phyloP scores from a whole-genome alignment of 2,888 invertebrate genomes.

The Anorthoa munda region DNA sequence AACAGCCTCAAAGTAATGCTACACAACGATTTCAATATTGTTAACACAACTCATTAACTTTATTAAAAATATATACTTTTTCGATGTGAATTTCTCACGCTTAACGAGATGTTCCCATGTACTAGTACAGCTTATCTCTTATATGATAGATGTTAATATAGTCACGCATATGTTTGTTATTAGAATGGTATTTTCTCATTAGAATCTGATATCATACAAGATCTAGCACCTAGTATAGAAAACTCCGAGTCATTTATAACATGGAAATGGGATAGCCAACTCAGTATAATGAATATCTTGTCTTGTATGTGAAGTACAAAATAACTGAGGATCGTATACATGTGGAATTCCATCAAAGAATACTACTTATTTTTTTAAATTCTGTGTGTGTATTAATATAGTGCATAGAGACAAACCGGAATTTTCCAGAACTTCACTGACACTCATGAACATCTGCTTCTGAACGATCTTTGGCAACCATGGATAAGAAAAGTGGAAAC shows the following conservation, averaged over 20 bases:
- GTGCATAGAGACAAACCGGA: too few relatives aligned
- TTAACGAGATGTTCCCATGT: conserved; percentile 49
- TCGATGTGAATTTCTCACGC: conserved; percentile 56
- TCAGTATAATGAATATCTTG: neutral
- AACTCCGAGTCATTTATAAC: conserved; percentile 16
- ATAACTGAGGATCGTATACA: neutral
- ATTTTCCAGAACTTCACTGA: too few relatives aligned
- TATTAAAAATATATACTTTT: conserved; percentile 34
- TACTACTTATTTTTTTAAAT: too few relatives aligned
- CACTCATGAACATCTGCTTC: too few relatives aligned
- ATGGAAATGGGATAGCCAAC: neutral
- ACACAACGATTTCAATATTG: conserved; percentile 49
- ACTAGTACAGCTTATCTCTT: conserved; percentile 32
- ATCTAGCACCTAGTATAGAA: conserved; percentile 22
- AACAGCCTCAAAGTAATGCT: conserved; percentile 22
- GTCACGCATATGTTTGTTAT: conserved; percentile 46
- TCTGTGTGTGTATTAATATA: neutral
- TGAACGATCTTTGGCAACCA: too few relatives aligned
- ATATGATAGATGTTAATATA: conserved; percentile 29
- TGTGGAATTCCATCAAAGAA: neutral
- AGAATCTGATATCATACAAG: conserved; percentile 4
- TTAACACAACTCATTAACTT: conserved; percentile 12
- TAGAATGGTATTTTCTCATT: conserved; percentile 40
- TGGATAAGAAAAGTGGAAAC: too few relatives aligned
- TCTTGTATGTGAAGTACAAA: neutral